Evolutionary conservation across 2,113 vertebrate genomes (phyloP).

Genomic region (Nycticryphes semicollaris): DNA sequence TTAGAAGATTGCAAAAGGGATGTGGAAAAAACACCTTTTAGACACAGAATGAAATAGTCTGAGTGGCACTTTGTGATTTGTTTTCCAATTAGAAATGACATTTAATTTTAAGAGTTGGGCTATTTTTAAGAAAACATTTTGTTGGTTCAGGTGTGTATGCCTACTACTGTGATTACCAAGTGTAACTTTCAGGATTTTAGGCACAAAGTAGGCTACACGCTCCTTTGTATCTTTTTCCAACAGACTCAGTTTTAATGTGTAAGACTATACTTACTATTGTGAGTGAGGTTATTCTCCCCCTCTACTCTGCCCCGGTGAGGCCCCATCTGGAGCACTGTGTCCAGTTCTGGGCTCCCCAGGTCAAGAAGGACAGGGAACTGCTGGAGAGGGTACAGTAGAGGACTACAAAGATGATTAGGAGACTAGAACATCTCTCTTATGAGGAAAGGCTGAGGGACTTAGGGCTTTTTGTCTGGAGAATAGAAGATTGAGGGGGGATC

Average conservation of each 20-base stretch:
- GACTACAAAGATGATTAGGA: too few species aligned
- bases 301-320: too few species aligned
- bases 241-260: neutral
- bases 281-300: neutral
- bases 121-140: conserved; percentile 3
- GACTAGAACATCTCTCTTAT: too few species aligned
- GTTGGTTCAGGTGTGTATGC: neutral
- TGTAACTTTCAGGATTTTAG: neutral
- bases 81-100: conserved; percentile 48
- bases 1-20: conserved; percentile 43
- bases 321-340: too few species aligned
- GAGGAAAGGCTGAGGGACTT: too few species aligned
- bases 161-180: neutral
- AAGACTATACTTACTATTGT: neutral
- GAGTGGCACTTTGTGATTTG: conserved; percentile 46
- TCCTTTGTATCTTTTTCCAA: neutral
- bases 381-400: too few species aligned
- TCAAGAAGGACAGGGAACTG: too few species aligned
- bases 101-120: conserved; percentile 30
- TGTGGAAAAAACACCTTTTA: neutral
- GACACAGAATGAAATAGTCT: neutral
- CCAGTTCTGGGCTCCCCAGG: too few species aligned
- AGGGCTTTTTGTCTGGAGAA: too few species aligned
- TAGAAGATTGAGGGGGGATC: too few species aligned
- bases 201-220: neutral